A percentile compares a stretch with the other conserved stretches of the same genome.
Evolutionary conservation across 2,888 invertebrate species (phyloP).

Genomic region (Tolmerus cingulatus): DNA sequence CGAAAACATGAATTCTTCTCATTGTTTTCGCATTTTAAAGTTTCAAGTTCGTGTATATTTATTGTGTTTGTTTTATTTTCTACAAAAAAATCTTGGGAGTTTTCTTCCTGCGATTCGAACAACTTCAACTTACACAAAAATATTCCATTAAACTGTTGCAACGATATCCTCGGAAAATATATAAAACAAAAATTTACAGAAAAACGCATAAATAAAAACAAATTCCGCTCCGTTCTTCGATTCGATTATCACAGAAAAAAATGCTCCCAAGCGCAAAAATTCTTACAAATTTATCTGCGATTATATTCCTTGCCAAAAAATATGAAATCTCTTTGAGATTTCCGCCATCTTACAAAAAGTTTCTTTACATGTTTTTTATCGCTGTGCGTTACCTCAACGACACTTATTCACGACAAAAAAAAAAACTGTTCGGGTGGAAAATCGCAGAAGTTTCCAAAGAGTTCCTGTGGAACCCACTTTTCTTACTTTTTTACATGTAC

Average conservation of each 20-base stretch:
- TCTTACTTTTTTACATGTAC: background rate
- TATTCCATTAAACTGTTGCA: background rate
- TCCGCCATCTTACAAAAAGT: background rate
- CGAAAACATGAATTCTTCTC: background rate
- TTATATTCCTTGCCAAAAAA: background rate
- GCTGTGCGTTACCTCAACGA: background rate
- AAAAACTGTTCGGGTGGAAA: background rate
- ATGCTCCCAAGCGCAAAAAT: slow-evolving; percentile 30
- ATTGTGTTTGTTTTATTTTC: background rate
- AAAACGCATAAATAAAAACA: background rate
- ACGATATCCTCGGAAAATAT: background rate
- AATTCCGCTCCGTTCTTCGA: background rate
- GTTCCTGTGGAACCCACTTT: background rate
- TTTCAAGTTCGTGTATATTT: background rate
- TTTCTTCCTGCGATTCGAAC: slow-evolving; percentile 29
- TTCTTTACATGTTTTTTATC: background rate
- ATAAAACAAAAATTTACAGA: background rate
- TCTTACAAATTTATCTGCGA: slow-evolving; percentile 11
- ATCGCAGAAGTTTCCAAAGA: background rate
- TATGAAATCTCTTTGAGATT: background rate
- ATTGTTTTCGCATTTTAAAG: background rate
- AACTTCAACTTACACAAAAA: background rate
- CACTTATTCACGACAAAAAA: background rate
- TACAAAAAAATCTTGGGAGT: slow-evolving; percentile 17
- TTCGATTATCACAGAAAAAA: slow-evolving; percentile 29